Evolutionary conservation across 2,888 invertebrate genomes (phyloP).

Genomic region (Phortica okadai): DNA sequence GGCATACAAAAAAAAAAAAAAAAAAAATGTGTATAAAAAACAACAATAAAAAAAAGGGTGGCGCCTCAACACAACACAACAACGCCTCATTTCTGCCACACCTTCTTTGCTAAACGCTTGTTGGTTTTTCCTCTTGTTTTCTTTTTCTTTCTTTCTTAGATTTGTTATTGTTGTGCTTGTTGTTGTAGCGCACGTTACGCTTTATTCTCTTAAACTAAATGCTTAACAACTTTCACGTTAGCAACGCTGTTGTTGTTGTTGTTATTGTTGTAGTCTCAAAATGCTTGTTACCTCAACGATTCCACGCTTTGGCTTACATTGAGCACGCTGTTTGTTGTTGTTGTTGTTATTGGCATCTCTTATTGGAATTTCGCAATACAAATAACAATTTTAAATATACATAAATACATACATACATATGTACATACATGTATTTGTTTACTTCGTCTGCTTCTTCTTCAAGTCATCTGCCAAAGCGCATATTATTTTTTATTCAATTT

Average conservation of each 20-base stretch:
- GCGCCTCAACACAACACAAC: no score
- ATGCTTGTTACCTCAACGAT: neutral
- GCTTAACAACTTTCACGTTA: conserved; percentile 11
- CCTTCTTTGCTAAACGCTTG: neutral
- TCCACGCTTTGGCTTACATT: neutral
- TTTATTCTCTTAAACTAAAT: no score
- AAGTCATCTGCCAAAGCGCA: neutral
- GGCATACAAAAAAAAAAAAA: neutral
- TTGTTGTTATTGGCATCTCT: conserved; percentile 7
- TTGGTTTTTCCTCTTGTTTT: neutral
- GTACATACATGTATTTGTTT: no score
- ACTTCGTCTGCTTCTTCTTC: no score
- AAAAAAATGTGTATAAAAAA: neutral
- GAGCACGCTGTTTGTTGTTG: neutral
- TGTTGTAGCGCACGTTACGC: no score
- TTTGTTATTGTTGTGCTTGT: neutral
- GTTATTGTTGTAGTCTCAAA: neutral
- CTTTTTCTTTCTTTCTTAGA: neutral
- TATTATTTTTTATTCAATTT: neutral
- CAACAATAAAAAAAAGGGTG: neutral
- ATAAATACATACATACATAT: neutral
- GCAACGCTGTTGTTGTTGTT: neutral
- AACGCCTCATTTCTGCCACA: neutral
- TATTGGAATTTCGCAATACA: conserved; percentile 16
- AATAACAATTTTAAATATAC: neutral